Base-by-base conservation (phyloP, 2,797 vertebrate species). In the Ceryle rudis region DNA sequence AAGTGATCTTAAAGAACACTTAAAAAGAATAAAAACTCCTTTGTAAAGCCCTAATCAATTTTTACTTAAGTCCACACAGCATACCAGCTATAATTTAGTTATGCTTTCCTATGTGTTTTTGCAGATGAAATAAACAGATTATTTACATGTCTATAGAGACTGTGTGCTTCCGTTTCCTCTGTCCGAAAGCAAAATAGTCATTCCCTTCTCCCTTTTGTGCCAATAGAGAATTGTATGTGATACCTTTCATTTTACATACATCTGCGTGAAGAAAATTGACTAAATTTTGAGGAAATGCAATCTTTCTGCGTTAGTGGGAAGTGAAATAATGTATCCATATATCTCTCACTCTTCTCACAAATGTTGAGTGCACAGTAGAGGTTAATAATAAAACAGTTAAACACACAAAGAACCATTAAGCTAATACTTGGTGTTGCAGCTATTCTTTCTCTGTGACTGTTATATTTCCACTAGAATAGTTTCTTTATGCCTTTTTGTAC, bases 381-480 rank as follows among this genome's bases (percentile, higher is more conserved):
- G 37, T 65, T 79, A 83, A 81, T 73, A 92, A 82, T 57, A 41
- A 87, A 90, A 86, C 44, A 89, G 92, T 91, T 96, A 92, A 61
- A 37, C 74, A 64, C 57, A 77, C 28, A 73, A 74, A 77, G 14
- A 75, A 35, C 14, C 33, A 89, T 71, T 88, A 93, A 81, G 41
- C n/a, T 79, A 83, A 89, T 47, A 77, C 14, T 14, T 67, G 9
- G 15, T 33, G 16, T 4, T 71, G 37, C 31, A 86, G 66, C 29
- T 67, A 39, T 58, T 82, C 52, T 75, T 85, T 35, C 62, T 77
- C 28, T 35, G 6, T 14, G 8, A 75, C 23, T 74, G 21, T n/a
- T 71, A 1, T 14, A 39, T 66, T 83, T 89, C 74, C 41, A 74
- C 29, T 10, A 51, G 44, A 49, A 35, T 8, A 41, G 37, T 23